Evolutionary conservation across 2,797 vertebrate species (phyloP).

Genomic region (Lithobates sylvaticus): DNA sequence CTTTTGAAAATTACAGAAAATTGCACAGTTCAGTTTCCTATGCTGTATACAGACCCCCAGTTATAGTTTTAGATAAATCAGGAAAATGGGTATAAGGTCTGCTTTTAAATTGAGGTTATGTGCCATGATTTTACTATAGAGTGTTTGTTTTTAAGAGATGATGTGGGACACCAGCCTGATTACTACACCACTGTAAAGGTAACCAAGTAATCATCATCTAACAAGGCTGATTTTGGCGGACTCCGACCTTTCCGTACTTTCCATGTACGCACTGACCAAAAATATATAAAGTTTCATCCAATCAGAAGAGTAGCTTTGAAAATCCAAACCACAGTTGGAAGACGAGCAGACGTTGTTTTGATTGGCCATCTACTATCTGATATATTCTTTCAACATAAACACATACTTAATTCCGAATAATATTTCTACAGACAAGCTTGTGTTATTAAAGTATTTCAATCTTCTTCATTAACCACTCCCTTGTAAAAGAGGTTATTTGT

Average conservation of each 20-base stretch:
- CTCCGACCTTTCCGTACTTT: not conserved
- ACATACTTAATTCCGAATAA: slow-evolving; percentile 6
- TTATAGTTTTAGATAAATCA: not conserved
- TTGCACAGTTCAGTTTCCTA: too few species aligned
- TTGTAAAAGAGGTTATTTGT: slow-evolving; percentile 7
- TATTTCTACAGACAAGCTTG: not conserved
- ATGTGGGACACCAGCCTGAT: not conserved
- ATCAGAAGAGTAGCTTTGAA: not conserved
- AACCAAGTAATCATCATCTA: not conserved
- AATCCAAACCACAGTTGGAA: not conserved
- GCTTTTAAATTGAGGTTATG: slow-evolving; percentile 12
- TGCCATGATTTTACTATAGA: not conserved
- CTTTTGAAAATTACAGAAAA: too few species aligned
- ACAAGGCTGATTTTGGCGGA: not conserved
- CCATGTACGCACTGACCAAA: not conserved
- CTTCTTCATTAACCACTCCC: not conserved
- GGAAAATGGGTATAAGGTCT: not conserved
- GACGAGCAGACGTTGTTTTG: slow-evolving; percentile 2
- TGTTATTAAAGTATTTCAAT: slow-evolving; percentile 5
- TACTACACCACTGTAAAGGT: not conserved
- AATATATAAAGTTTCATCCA: slow-evolving; percentile 2
- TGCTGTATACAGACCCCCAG: too few species aligned
- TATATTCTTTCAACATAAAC: not conserved
- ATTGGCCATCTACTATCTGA: not conserved
- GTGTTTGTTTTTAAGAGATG: not conserved